These are phyloP conservation scores for Meriones psammophilus DNA, from an alignment of 2,797 vertebrate genomes.

Conservation along the genomic window DNA sequence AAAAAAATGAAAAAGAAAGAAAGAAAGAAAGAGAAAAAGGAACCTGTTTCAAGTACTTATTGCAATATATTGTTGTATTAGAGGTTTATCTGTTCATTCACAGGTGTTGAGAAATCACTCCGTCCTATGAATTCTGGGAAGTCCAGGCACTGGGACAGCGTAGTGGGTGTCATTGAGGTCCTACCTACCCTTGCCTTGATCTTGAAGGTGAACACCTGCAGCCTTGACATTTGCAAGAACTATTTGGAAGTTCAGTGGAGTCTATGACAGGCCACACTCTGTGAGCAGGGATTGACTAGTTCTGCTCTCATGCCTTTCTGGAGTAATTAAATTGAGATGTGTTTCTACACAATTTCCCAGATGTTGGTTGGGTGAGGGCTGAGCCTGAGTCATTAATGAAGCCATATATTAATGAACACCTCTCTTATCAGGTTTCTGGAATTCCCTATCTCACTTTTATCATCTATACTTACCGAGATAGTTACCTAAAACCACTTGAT, in stretches of 20 bases:
- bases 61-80: not conserved
- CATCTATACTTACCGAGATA: not conserved
- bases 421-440: not conserved
- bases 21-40: not conserved
- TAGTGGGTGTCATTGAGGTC: not conserved
- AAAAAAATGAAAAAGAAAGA: not conserved
- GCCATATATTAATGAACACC: not conserved
- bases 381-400: not conserved
- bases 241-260: not conserved
- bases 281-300: not conserved
- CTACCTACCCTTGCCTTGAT: not conserved
- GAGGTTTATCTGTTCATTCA: not conserved
- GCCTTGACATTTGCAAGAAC: not conserved
- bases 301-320: not conserved
- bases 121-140: not conserved
- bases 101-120: not conserved
- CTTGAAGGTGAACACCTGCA: not conserved
- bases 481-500: not conserved
- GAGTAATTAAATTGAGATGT: not conserved
- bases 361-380: not conserved
- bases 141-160: not conserved
- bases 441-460: not conserved
- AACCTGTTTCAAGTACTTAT: not conserved
- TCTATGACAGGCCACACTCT: not conserved
- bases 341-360: not conserved